Conservation (phyloP, 2,113 vertebrate genomes). For the Pyrgilauda ruficollis region DNA sequence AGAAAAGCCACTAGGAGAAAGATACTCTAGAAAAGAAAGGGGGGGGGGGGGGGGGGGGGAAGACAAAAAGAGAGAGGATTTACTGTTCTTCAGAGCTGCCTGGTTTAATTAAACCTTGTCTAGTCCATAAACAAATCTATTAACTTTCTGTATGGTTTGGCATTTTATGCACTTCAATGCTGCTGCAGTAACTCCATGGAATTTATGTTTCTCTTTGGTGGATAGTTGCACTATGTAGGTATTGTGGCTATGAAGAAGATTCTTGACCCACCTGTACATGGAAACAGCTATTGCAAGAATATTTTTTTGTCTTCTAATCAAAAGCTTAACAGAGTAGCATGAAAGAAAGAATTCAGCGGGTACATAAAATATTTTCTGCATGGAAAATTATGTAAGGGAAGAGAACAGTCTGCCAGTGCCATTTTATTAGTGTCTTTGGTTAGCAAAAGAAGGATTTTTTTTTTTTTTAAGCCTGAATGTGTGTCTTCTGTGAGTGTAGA, state of each 20-base stretch:
- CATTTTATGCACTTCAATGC: neutral
- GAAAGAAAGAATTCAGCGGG: neutral
- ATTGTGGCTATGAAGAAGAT: neutral
- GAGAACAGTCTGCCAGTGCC: neutral
- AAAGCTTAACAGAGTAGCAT: neutral
- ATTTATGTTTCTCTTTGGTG: neutral
- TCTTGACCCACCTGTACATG: neutral
- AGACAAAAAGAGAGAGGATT: constrained; percentile 14
- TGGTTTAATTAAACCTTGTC: constrained; percentile 60
- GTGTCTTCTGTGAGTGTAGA: neutral
- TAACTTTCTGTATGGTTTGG: constrained; percentile 44
- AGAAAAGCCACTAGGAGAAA: constrained; percentile 45
- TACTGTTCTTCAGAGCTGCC: constrained; percentile 34
- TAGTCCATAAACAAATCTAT: constrained; percentile 55
- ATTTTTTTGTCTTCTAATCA: neutral
- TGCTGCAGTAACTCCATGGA: neutral
- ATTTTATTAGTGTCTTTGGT: neutral
- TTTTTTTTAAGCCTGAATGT: neutral
- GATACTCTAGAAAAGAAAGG: neutral
- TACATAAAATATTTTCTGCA: neutral
- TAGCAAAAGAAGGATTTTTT: neutral
- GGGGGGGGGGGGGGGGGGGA: neutral
- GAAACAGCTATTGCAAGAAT: neutral
- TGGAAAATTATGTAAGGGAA: neutral
- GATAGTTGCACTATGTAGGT: neutral